Evolutionary conservation across 1,140 invertebrate genomes (phyloP).

Genomic region (Pemphigus obesinymphae): DNA sequence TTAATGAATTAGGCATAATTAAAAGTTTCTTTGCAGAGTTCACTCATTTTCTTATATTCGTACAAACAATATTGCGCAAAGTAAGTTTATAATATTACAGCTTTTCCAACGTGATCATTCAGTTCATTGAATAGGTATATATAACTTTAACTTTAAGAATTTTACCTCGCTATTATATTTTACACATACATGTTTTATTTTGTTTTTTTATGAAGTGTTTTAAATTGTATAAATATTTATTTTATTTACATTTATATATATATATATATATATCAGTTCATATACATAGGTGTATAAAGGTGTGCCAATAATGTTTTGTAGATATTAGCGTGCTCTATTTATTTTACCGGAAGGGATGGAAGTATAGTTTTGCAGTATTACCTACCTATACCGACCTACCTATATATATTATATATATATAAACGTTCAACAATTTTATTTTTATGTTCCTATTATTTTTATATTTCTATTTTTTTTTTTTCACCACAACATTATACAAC

Average conservation of each 20-base stretch:
- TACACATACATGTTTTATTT: no score
- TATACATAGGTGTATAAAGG: no score
- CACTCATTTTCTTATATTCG: not conserved
- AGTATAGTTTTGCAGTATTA: not conserved
- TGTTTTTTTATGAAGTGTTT: not conserved
- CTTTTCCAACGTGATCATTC: not conserved
- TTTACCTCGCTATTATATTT: no score
- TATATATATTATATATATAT: no score
- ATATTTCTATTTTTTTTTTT: not conserved
- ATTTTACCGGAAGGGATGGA: not conserved
- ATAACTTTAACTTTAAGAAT: no score
- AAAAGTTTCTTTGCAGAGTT: not conserved
- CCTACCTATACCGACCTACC: no score
- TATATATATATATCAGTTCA: no score
- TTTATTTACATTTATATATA: not conserved
- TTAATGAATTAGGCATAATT: no score
- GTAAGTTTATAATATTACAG: not conserved
- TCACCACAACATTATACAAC: not conserved
- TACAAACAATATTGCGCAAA: not conserved
- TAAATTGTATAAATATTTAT: not conserved
- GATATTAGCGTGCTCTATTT: not conserved
- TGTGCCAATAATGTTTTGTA: not conserved
- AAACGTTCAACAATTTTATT: not conserved
- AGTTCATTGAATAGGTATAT: not conserved
- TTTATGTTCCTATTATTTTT: not conserved